Evolutionary conservation across 2,113 vertebrate genomes (phyloP), one percentile per base, ranked within the genome.

Genomic region (Labeo rohita): DNA sequence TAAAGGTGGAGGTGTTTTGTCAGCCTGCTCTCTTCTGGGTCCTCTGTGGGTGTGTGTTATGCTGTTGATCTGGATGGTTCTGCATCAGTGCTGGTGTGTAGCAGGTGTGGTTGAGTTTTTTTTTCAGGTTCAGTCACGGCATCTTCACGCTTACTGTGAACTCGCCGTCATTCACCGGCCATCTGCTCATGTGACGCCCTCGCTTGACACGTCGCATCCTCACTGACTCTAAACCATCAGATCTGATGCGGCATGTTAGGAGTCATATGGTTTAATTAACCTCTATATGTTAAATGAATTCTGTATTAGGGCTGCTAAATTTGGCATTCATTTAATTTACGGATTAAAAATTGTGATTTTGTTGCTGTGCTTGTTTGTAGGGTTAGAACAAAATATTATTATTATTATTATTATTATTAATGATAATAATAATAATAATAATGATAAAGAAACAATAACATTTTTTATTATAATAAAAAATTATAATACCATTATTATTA

Each of bases 151-250:
- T 47, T 23, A 12, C 34, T 80, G 36, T 80, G 78, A 80, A 80
- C 78, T 18, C 21, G 52, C 16, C 18, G 18, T 63, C 39, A 23
- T 61, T 61, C 77, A 61, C 50, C 36, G 36, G 23, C 77, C 77
- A 63, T 80, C 78, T 80, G 78, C 36, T 63, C n/a, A 50, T 75
- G 73, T 75, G 43, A 66, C 65, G 63, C 61, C 45, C n/a, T 11
- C 61, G n/a, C 63, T 6, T 34, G 63, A 70, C 16, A 12, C 36
- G 21, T 73, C 65, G 28, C 4, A 16, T 7, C 28, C 65, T 15
- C 28, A 16, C 7, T 6, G 28, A 10, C 65, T 68, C 23, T 36
- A 13, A 68, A 68, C 28, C 13, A 5, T 34, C 13, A 36, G 6
- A 36, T 68, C 39, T 72, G 68, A 16, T 8, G 66, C 3, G 28